Evolutionary conservation across 1,140 invertebrate species (phyloP).

Genomic region (Nymphalis io): DNA sequence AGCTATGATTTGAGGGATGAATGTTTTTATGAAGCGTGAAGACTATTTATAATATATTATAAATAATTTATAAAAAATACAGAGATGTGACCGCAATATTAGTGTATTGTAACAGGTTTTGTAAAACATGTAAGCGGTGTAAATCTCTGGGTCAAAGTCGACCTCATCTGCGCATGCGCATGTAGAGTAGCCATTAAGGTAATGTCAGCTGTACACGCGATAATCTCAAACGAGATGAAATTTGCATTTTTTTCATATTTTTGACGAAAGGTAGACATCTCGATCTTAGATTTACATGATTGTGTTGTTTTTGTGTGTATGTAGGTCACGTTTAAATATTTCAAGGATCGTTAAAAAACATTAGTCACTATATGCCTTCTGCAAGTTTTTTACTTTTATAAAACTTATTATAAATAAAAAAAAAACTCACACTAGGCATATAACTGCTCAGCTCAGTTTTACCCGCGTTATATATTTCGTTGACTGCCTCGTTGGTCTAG

Average conservation of each 20-base stretch:
- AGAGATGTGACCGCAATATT: not conserved
- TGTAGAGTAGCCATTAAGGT: conserved; percentile 13
- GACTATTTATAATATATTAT: too few relatives aligned
- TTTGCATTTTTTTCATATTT: conserved; percentile 17
- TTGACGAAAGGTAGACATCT: conserved; percentile 6
- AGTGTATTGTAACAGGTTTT: conserved; percentile 21
- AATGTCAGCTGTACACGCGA: conserved; percentile 11
- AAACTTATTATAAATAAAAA: too few relatives aligned
- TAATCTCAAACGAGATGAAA: conserved; percentile 6
- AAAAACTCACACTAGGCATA: too few relatives aligned
- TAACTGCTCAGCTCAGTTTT: too few relatives aligned
- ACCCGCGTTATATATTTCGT: too few relatives aligned
- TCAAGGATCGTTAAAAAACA: not conserved
- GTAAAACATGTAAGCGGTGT: not conserved
- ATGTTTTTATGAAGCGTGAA: too few relatives aligned
- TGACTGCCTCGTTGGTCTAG: too few relatives aligned
- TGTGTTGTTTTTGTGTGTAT: not conserved
- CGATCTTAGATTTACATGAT: not conserved
- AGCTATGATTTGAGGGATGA: too few relatives aligned
- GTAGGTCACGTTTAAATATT: not conserved
- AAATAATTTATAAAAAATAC: too few relatives aligned
- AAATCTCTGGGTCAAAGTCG: conserved; percentile 32
- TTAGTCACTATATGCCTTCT: not conserved
- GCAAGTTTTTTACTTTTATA: too few relatives aligned
- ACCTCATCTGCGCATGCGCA: conserved; percentile 18